These are phyloP conservation scores for Frankliniella intonsa DNA, from an alignment of 2,888 invertebrate genomes.

Conservation along the genomic window DNA sequence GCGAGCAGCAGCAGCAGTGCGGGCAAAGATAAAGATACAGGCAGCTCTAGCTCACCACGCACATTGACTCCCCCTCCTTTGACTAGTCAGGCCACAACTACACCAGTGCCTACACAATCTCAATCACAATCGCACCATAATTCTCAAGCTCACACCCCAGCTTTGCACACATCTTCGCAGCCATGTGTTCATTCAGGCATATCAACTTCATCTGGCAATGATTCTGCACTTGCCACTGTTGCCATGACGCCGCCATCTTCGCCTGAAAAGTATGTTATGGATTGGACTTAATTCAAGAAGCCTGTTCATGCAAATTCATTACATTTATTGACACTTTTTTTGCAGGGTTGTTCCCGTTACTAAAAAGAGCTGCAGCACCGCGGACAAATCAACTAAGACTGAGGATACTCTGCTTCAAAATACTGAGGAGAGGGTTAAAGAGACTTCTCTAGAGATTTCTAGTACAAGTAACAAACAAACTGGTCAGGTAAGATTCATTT, in stretches of 20 bases:
- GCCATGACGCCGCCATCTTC: slow-evolving; percentile 55
- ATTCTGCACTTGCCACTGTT: slow-evolving; percentile 33
- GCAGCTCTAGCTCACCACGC: slow-evolving; percentile 33
- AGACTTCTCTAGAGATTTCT: neutral
- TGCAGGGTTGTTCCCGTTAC: slow-evolving; percentile 46
- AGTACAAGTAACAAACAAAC: slow-evolving; percentile 1
- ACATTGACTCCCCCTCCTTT: slow-evolving; percentile 38
- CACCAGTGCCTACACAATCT: slow-evolving; percentile 11
- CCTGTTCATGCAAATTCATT: neutral
- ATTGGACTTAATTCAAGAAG: neutral
- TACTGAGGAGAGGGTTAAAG: slow-evolving; percentile 38
- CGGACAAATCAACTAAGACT: slow-evolving; percentile 69
- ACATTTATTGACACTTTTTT: neutral
- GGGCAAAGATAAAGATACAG: slow-evolving; percentile 45
- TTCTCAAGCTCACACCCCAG: slow-evolving; percentile 15
- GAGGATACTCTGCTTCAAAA: slow-evolving; percentile 48
- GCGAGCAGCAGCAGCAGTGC: neutral
- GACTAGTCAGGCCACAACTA: neutral
- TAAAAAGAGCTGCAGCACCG: slow-evolving; percentile 50
- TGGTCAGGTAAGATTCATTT: neutral
- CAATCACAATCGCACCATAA: neutral
- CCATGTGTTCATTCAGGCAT: slow-evolving; percentile 19
- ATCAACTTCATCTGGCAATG: slow-evolving; percentile 23
- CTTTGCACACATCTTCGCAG: slow-evolving; percentile 12
- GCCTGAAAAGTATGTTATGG: slow-evolving; percentile 55